These are phyloP conservation scores for Petroica traversi DNA, from an alignment of 2,113 vertebrate genomes.

Conservation along the genomic window DNA sequence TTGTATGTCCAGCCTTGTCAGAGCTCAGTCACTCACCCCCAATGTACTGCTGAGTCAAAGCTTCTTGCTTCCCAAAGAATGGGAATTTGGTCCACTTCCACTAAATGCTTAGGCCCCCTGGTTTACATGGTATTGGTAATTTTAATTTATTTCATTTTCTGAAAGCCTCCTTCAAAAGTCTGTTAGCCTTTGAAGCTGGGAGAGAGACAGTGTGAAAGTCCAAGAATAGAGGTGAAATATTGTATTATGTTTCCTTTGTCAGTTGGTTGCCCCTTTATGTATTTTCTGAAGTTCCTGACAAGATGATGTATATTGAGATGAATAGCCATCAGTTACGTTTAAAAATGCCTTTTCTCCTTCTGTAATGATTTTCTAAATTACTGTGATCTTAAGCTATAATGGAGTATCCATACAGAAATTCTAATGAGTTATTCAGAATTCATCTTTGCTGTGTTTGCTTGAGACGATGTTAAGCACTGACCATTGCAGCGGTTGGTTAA, in stretches of 20 bases:
- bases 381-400: not conserved
- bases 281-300: not conserved
- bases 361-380: not conserved
- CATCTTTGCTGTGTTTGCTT: not conserved
- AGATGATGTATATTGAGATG: not conserved
- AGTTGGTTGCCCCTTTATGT: not conserved
- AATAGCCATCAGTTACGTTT: not conserved
- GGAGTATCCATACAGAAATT: not conserved
- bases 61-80: not conserved
- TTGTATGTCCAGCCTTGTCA: not conserved
- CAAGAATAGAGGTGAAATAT: not conserved
- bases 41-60: not conserved
- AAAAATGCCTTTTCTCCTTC: not conserved
- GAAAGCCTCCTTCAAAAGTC: not conserved
- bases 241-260: constrained; percentile 6
- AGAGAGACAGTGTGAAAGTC: not conserved
- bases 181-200: not conserved
- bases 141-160: not conserved
- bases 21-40: not conserved
- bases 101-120: not conserved
- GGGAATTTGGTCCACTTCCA: not conserved
- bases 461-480: not conserved
- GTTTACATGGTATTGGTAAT: not conserved
- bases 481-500: not conserved
- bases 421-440: not conserved